phyloP scores from a whole-genome alignment of 1,140 invertebrate species.

The Centruroides sculpturatus region DNA sequence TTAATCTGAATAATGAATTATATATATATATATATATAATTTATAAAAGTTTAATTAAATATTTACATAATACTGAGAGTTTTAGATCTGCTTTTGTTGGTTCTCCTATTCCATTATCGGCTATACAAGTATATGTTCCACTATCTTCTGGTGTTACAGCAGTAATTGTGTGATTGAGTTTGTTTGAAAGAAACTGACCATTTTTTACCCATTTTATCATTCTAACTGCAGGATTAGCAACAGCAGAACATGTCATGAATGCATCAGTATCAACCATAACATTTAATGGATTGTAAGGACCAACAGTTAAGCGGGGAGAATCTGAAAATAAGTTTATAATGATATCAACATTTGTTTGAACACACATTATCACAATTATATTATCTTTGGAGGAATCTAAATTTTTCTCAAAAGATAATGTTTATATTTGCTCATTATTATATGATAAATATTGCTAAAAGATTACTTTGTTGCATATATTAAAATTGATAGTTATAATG shows the following conservation, averaged over 20 bases:
- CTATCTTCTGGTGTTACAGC: constrained; percentile 42
- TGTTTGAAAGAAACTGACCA: constrained; percentile 41
- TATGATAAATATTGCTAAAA: too few species aligned
- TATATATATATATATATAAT: constrained; percentile 26
- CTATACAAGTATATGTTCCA: constrained; percentile 69
- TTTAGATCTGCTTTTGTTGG: constrained; percentile 9
- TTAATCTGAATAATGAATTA: not conserved
- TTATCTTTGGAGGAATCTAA: too few species aligned
- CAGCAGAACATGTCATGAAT: constrained; percentile 66
- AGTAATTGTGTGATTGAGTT: constrained; percentile 19
- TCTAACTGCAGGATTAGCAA: constrained; percentile 69
- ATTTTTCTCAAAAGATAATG: too few species aligned
- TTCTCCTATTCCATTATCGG: constrained; percentile 56
- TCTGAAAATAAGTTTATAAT: constrained; percentile 37
- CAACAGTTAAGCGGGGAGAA: constrained; percentile 72
- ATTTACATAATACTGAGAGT: constrained; percentile 26
- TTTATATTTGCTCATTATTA: too few species aligned
- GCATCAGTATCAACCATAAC: constrained; percentile 69
- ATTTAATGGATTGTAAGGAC: constrained; percentile 71
- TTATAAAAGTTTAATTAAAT: not conserved
- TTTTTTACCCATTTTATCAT: constrained; percentile 67
- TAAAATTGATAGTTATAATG: too few species aligned
- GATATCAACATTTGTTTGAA: too few species aligned
- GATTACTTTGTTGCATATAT: too few species aligned
- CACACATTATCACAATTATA: too few species aligned